Base-by-base conservation (phyloP, 2,113 vertebrate species). In the Muntiacus muntjak region DNA sequence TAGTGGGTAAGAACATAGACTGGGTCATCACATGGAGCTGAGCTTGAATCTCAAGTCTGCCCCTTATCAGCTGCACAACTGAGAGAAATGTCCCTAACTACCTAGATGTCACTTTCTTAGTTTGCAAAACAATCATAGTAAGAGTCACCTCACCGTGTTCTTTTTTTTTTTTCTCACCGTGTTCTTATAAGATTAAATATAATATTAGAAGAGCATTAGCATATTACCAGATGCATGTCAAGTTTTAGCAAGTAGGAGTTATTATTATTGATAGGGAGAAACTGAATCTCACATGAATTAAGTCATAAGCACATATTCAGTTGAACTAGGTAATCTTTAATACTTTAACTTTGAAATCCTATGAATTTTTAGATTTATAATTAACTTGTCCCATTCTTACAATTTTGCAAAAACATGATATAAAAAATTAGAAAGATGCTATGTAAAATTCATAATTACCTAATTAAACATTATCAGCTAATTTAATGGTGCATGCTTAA, bases 351-450 rank as follows among this genome's bases (percentile, higher is more conserved):
- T 86, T 52, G 92, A 82, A 26, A 67, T 52, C 7, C 13, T 55
- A n/a, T 78, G 40, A 96, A 94, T 79, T 91, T 89, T n/a, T 52
- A 62, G 23, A 19, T 74, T 91, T 94, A 52, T 92, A 87, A 94
- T 16, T 55, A 57, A 62, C 7, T 97, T 23, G 87, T 92, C 33
- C 62, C 21, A 76, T 43, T 58, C 6, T 85, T 94, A 47, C 1
- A 82, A 45, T 87, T 95, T 95, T 81, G 93, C 0, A 87, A 89
- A 94, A 95, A 88, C 1, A 55, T 21, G 19, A 40, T 50, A 33
- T 78, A 54, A 86, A 86, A 94, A 81, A 86, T 94, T 36, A 89
- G 19, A 78, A 97, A 74, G 5, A 33, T 81, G 7, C 67, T 55
- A 76, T 28, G 36, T 94, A 79, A 97, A 97, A 78, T 79, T 3